Evolutionary conservation across 2,888 invertebrate species (phyloP), one percentile per base, ranked within the genome.

Genomic region (Caenorhabditis parvicauda): DNA sequence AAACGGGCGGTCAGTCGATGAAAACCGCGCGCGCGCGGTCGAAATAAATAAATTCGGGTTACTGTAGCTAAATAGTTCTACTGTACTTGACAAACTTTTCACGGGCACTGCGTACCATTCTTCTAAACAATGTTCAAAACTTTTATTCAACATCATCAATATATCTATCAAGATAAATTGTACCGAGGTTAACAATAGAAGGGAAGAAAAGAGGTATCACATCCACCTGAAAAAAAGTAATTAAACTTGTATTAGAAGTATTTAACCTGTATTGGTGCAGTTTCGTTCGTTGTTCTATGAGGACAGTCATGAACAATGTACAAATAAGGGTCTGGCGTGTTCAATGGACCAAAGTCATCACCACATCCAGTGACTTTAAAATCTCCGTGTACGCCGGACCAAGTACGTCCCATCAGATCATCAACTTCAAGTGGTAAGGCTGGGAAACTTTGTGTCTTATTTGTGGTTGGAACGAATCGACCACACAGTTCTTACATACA

Each of bases 281-380:
- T 54, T 1, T 39, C 52, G 50, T 62, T 62, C 21, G 58, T 47
- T 4, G n/a, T 17, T 2, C 55, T 19, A 50, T 64, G 61, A 5
- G 65, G 70, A 38, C 70, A 70, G 17, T 38, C 29, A 46, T 70
- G 70, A 44, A 54, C 53, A n/a, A 70, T 66, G 24, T 53, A 56
- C 9, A 70, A 49, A 50, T 64, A 70, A 4, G 64, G 67, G 21
- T 70, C 70, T 0, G 70, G 70, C 7, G 65, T 67, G 42, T 70
- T 70, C 27, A 70, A 51, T 9, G 70, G 70, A 3, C 70, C 70
- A 28, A 70, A 67, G 32, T 70, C 70, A n/a, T 63, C 63, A 5
- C 67, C 70, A 49, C 70, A 70, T 9, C 70, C 70, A 32, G 64
- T 64, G 0, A 70, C 70, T 58, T 55, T 29, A 45, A 70, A 70